A percentile compares a stretch with the other conserved stretches of the same genome.
Evolutionary conservation across 2,797 vertebrate species (phyloP).

Genomic region (Huso huso): DNA sequence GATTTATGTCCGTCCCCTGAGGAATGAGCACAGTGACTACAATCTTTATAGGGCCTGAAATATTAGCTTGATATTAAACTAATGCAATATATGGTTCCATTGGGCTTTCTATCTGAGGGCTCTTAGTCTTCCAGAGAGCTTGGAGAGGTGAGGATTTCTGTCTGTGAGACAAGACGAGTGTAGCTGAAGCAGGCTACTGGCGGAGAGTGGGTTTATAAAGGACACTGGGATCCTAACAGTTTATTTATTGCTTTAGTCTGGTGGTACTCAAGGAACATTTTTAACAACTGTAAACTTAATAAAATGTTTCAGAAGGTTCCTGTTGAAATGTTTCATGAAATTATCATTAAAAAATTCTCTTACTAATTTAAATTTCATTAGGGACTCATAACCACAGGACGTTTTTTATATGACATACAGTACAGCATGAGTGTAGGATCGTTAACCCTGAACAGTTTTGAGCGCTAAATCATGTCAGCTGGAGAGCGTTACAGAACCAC

Average conservation of each 20-base stretch:
- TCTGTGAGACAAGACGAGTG: conserved; percentile 2
- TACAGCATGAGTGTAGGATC: too few relatives aligned
- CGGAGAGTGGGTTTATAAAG: background rate
- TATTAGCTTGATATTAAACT: conserved; percentile 13
- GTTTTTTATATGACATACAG: too few relatives aligned
- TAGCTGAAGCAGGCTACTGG: conserved; percentile 1
- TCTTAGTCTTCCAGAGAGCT: conserved; percentile 10
- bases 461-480: too few relatives aligned
- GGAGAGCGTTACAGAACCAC: too few relatives aligned
- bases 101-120: background rate
- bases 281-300: background rate
- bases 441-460: too few relatives aligned
- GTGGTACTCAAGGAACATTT: background rate
- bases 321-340: background rate
- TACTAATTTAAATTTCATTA: too few relatives aligned
- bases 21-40: background rate
- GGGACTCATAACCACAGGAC: too few relatives aligned
- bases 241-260: conserved; percentile 8
- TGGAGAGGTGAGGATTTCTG: background rate
- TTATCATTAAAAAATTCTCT: too few relatives aligned
- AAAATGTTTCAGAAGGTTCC: background rate
- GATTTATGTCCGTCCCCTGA: conserved; percentile 5
- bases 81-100: conserved; percentile 7
- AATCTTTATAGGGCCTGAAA: conserved; percentile 15
- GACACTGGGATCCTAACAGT: background rate